Percentiles rank a stretch among this genome's conserved stretches.
Evolutionary conservation across 2,888 invertebrate species (phyloP).

Genomic region (Platyscelio sp.): DNA sequence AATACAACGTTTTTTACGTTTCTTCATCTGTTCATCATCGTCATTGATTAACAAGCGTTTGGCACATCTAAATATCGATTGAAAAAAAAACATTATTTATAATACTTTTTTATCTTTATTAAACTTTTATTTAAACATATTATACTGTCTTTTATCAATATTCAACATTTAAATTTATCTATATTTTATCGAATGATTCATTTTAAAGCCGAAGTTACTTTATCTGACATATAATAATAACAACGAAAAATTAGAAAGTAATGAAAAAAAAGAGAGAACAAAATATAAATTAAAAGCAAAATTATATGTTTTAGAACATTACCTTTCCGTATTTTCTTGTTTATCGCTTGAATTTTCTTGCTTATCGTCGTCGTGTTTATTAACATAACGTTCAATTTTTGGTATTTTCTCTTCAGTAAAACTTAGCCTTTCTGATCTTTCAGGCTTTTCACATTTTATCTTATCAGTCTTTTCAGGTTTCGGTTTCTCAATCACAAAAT

Average conservation of each 20-base stretch:
- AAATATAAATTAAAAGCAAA: no score
- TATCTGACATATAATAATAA: no score
- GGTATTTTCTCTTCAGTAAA: constrained; percentile 74
- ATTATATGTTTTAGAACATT: constrained; percentile 5
- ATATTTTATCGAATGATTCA: no score
- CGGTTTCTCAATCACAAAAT: constrained; percentile 75
- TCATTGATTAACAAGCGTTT: constrained; percentile 80
- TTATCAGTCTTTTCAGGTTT: constrained; percentile 81
- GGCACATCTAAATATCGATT: constrained; percentile 73
- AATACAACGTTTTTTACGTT: constrained; percentile 81
- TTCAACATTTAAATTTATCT: no score
- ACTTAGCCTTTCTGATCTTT: constrained; percentile 73
- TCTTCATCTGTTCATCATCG: constrained; percentile 81
- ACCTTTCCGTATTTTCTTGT: constrained; percentile 74
- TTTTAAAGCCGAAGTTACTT: no score
- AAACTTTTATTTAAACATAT: no score
- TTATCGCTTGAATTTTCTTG: constrained; percentile 81
- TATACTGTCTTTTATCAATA: no score
- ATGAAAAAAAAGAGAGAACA: no score
- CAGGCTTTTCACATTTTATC: constrained; percentile 79
- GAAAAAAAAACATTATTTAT: not conserved
- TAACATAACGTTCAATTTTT: constrained; percentile 80
- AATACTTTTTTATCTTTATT: no score
- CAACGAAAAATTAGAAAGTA: no score
- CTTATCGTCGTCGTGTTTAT: constrained; percentile 82